These are phyloP conservation scores for Steinernema feltiae DNA, from an alignment of 1,140 invertebrate species.

Conservation along the genomic window DNA sequence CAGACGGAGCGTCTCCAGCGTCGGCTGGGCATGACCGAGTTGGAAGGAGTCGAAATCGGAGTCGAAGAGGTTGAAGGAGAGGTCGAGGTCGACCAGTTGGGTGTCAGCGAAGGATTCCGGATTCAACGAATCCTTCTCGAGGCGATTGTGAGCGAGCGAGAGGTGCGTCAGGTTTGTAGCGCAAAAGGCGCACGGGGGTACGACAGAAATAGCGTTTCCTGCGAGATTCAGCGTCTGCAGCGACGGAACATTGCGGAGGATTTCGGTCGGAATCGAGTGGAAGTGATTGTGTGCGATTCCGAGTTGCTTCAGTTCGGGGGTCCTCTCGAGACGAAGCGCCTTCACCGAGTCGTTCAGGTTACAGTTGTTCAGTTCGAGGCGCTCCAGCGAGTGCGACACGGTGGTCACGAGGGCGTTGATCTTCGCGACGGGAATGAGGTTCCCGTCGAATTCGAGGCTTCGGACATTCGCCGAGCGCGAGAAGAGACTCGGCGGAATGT, in stretches of 20 bases:
- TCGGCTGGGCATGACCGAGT: background rate
- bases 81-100: background rate
- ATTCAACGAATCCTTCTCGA: background rate
- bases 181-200: background rate
- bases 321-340: background rate
- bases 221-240: background rate
- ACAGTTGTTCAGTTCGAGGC: background rate
- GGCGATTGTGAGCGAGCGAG: conserved; percentile 11
- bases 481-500: conserved; percentile 3
- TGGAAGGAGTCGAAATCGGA: background rate
- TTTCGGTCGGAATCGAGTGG: background rate
- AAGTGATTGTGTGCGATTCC: background rate
- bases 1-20: background rate
- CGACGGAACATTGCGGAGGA: background rate
- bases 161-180: background rate
- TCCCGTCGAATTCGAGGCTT: conserved; percentile 8
- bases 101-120: background rate
- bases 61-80: conserved; percentile 1
- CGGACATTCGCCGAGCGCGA: background rate
- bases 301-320: background rate
- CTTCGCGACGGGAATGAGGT: background rate
- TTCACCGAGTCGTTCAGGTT: background rate
- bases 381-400: background rate
- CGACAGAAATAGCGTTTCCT: background rate
- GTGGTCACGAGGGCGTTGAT: background rate